Base-by-base conservation (phyloP, 1,140 invertebrate genomes). In the Choristoneura fumiferana region DNA sequence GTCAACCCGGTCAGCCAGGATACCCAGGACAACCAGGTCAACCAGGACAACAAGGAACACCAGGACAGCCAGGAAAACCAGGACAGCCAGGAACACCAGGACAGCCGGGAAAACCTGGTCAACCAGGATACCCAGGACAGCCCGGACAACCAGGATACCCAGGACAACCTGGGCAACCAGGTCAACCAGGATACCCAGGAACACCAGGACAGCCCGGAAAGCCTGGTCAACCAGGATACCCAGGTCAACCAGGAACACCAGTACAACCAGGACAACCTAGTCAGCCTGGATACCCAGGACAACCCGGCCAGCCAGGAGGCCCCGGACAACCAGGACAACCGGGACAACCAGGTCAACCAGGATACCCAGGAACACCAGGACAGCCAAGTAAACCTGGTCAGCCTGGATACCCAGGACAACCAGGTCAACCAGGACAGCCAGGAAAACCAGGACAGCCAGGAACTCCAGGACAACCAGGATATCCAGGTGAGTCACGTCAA, bases 351-450 rank as follows among this genome's bases (percentile, higher is more conserved):
- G 76, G 78, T 39, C 12, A 45, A 40, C 74, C 73, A 64, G 74
- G 76, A 45, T 38, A 63, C 39, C 81, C 73, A 67, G 71, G 74
- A 33, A 5, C 43, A 5, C 76, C 71, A 60, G 76, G 62, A 33
- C 39, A 56, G 12, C 66, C 62, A 33, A 65, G 71, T 8, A 8
- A 62, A 37, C 66, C 66, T 0, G 62, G 56, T 18, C 2, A 43
- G 0, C 62, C 62, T 29, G 58, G 62, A 1, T 18, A 60, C 5
- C 65, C 54, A 60, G 65, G 61, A 10, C 36, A 58, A 13, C 65
- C 69, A 29, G 69, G 65, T 3, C 29, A 60, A 35, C 65, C 67
- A 22, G 67, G 69, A 1, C 39, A 58, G 18, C 70, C 64, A 43
- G 71, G 73, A 38, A 13, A 63, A 8, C 69, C 67, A 39, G 68